These are phyloP conservation scores for Bradypus variegatus DNA, from an alignment of 2,797 vertebrate genomes.

Conservation along the genomic window DNA sequence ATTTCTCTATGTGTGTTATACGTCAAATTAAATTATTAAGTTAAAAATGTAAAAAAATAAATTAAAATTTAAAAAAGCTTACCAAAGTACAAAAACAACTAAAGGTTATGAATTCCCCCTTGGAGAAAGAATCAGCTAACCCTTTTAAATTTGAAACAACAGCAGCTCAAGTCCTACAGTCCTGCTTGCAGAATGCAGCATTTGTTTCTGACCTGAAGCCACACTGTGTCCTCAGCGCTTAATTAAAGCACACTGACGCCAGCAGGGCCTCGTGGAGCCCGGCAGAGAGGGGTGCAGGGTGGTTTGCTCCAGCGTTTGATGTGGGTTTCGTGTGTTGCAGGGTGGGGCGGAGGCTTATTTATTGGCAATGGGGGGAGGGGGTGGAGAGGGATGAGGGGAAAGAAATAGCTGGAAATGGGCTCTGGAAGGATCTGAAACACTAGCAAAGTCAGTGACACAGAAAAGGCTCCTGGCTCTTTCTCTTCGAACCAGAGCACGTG, in stretches of 20 bases:
- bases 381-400: too few relatives aligned
- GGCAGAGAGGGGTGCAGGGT: accelerated
- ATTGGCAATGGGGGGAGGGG: accelerated
- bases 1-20: too few relatives aligned
- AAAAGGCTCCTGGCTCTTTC: not conserved
- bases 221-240: accelerated
- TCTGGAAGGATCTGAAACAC: accelerated
- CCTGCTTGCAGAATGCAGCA: accelerated
- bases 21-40: too few relatives aligned
- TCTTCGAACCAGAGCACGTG: accelerated
- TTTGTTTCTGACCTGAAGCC: not conserved
- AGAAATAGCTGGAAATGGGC: not conserved
- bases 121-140: too few relatives aligned
- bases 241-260: not conserved
- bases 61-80: too few relatives aligned
- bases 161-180: accelerated
- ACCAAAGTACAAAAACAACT: accelerated
- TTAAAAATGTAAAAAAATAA: too few relatives aligned
- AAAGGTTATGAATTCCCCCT: not conserved
- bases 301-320: too few relatives aligned
- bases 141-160: not conserved
- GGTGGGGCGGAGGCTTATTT: too few relatives aligned
- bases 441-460: not conserved
- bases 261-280: accelerated
- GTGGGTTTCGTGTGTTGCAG: too few relatives aligned